Conservation (phyloP, 2,113 vertebrate species). For the Ramphastos sulfuratus region DNA sequence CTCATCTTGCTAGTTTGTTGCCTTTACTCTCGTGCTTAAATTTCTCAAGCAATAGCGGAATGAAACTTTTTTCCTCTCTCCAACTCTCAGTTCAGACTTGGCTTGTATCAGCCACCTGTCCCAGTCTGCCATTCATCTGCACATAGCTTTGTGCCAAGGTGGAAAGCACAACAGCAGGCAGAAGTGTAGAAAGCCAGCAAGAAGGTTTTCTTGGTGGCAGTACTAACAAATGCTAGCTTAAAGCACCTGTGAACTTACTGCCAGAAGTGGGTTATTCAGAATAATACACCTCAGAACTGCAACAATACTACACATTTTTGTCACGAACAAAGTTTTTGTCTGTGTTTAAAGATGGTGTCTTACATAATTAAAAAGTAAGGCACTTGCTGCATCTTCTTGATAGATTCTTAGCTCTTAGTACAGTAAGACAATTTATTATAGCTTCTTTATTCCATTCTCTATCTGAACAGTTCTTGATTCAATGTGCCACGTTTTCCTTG, state of each 20-base stretch:
- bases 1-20: background rate
- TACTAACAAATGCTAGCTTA: background rate
- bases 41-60: background rate
- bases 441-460: background rate
- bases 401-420: background rate
- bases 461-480: background rate
- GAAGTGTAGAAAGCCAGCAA: background rate
- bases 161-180: background rate
- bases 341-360: conserved; percentile 3
- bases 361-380: conserved; percentile 33
- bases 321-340: conserved; percentile 5
- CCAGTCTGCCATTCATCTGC: background rate
- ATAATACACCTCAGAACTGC: background rate
- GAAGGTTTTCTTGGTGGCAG: background rate
- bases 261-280: background rate
- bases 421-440: background rate
- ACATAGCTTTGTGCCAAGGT: background rate
- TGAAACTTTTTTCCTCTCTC: background rate
- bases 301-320: background rate
- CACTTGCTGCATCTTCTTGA: background rate
- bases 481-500: background rate
- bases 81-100: background rate
- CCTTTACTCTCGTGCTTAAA: background rate
- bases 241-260: background rate
- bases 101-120: background rate